Evolutionary conservation across 2,113 vertebrate genomes (phyloP), one percentile per base, ranked within the genome.

Genomic region (Thamnophis sirtalis): DNA sequence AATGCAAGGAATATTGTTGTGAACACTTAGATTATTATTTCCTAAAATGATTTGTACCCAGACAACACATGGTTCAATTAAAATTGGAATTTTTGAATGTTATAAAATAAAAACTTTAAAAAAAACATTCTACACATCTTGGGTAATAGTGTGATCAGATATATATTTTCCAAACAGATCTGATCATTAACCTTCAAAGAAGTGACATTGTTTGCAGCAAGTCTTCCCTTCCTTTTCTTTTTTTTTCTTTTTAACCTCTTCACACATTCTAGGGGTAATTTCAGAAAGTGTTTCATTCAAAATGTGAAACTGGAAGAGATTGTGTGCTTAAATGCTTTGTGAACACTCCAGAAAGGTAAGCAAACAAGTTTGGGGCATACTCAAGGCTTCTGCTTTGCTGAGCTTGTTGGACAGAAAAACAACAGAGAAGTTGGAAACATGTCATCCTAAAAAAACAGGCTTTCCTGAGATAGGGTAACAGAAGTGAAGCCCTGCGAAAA

Each of bases 401-500:
- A 93, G 51, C 43, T 92, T 86, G 28, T 91, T 4, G 13, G 88
- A 91, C 95, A 90, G 93, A 96, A 95, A 92, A 0, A 0, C 21
- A 95, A 86, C 50, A 24, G 68, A 24, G 48, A 86, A 91, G 19
- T 28, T 86, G 33, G 86, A 94, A 93, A 93, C 19, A 11, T 43
- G 51, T 38, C 89, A 48, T 80, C 55, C 95, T 33, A 24, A 93
- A 94, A 49, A 94, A 22, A 91, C 0, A 38, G 49, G 93, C 51
- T 91, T 95, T 93, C 68, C 43, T 87, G 63, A 95, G 89, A 51
- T 90, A 93, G 94, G 38, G n/a, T 60, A 89, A 89, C 89, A 90
- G 89, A 96, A 95, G 43, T 21, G 55, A 94, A 93, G 7, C 89
- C 0, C 0, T 91, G 89, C 90, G 93, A 95, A 95, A 95, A 60